These are phyloP conservation scores for Rhynchomys soricoides DNA, from an alignment of 2,113 vertebrate species.

Conservation along the genomic window DNA sequence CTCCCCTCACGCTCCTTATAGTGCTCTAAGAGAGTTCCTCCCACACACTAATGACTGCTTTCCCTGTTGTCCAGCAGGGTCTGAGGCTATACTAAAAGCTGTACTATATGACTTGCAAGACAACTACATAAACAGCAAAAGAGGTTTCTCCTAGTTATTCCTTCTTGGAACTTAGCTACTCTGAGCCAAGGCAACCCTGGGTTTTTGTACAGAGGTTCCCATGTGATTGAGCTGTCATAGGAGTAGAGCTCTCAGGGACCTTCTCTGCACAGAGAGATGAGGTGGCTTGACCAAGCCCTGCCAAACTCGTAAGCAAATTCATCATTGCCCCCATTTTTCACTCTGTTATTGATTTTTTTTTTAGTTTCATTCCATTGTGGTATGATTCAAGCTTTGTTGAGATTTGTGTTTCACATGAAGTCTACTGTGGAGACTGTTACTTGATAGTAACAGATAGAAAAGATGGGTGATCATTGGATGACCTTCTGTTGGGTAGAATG, in stretches of 20 bases:
- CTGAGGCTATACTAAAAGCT: not conserved
- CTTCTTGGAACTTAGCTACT: not conserved
- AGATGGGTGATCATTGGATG: not conserved
- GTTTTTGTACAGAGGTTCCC: not conserved
- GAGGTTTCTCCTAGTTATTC: not conserved
- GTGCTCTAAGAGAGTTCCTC: not conserved
- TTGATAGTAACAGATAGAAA: too few relatives aligned
- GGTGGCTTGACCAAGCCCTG: not conserved
- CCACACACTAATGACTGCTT: not conserved
- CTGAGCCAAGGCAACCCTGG: not conserved
- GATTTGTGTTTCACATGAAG: not conserved
- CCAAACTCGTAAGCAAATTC: not conserved
- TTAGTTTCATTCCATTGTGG: not conserved
- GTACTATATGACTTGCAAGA: not conserved
- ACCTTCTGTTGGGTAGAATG: not conserved
- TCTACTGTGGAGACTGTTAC: not conserved
- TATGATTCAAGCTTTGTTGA: not conserved
- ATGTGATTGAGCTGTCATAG: not conserved
- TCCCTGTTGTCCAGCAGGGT: not conserved
- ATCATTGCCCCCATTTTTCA: not conserved
- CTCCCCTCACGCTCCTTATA: not conserved
- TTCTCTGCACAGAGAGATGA: not conserved
- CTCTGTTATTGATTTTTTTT: not conserved
- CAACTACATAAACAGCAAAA: not conserved
- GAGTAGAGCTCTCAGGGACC: not conserved